Evolutionary conservation across 2,888 invertebrate species (phyloP).

Genomic region (Limnephilus marmoratus): DNA sequence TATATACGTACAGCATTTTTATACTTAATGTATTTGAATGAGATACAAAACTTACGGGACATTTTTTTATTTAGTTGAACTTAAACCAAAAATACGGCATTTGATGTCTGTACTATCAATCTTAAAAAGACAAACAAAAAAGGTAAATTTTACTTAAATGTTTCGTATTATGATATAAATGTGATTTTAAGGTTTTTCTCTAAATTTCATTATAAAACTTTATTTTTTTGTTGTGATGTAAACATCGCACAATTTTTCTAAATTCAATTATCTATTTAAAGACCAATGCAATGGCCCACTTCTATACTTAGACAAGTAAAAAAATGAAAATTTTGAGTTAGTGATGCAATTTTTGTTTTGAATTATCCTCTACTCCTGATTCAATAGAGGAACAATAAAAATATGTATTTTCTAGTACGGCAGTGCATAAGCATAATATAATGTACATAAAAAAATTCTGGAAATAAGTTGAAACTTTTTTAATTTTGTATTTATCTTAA

Average conservation of each 20-base stretch:
- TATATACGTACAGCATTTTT: neutral
- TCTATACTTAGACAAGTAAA: too few species aligned
- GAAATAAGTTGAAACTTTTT: too few species aligned
- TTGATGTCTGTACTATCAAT: conserved; percentile 34
- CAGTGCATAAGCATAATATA: too few species aligned
- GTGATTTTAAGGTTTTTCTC: neutral
- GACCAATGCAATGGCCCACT: neutral
- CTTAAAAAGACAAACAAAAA: conserved; percentile 13
- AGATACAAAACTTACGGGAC: conserved; percentile 7
- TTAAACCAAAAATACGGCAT: conserved; percentile 41
- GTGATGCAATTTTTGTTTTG: too few species aligned
- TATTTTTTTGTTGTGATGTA: neutral
- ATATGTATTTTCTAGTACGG: too few species aligned
- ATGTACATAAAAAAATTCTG: too few species aligned
- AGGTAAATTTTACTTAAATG: neutral
- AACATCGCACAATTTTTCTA: neutral
- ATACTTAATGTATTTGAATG: neutral
- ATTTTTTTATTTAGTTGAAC: conserved; percentile 22
- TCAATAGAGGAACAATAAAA: too few species aligned
- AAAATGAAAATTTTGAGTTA: too few species aligned
- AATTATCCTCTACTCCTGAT: too few species aligned
- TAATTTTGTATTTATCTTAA: too few species aligned
- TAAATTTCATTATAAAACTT: neutral
- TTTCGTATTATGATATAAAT: neutral
- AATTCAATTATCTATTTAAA: neutral